Conservation (phyloP, 2,113 vertebrate species). For the Fregata magnificens region DNA sequence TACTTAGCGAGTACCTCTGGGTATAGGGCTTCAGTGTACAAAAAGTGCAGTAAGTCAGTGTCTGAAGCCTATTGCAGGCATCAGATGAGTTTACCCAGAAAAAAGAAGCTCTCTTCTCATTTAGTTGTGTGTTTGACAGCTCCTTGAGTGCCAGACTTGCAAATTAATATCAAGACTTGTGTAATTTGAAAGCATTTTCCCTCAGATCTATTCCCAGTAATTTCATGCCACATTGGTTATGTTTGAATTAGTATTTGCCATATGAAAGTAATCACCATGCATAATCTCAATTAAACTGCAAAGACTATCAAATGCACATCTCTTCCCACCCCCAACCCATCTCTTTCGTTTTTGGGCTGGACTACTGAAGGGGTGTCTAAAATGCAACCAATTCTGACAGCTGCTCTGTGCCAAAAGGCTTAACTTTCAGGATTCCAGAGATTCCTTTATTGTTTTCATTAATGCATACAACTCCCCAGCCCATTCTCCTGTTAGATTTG, state of each 20-base stretch:
- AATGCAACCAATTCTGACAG: slow-evolving; percentile 58
- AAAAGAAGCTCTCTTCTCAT: not conserved
- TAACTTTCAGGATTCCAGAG: slow-evolving; percentile 54
- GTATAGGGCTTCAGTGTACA: not conserved
- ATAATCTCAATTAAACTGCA: not conserved
- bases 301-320: not conserved
- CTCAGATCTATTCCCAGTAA: not conserved
- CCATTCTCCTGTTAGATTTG: not conserved
- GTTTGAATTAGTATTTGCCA: not conserved
- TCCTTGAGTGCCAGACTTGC: not conserved
- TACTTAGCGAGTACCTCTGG: not conserved
- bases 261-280: not conserved
- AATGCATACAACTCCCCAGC: not conserved
- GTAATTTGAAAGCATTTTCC: not conserved
- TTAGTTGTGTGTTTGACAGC: not conserved
- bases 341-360: not conserved
- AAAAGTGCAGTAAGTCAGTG: not conserved
- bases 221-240: not conserved
- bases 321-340: not conserved
- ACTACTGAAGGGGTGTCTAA: slow-evolving; percentile 11
- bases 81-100: not conserved
- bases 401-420: slow-evolving; percentile 55
- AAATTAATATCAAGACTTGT: not conserved
- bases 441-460: slow-evolving; percentile 56
- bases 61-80: not conserved